A percentile compares a stretch with the other conserved stretches of the same genome.
phyloP scores from a whole-genome alignment of 1,140 invertebrate species.

The Episyrphus balteatus region DNA sequence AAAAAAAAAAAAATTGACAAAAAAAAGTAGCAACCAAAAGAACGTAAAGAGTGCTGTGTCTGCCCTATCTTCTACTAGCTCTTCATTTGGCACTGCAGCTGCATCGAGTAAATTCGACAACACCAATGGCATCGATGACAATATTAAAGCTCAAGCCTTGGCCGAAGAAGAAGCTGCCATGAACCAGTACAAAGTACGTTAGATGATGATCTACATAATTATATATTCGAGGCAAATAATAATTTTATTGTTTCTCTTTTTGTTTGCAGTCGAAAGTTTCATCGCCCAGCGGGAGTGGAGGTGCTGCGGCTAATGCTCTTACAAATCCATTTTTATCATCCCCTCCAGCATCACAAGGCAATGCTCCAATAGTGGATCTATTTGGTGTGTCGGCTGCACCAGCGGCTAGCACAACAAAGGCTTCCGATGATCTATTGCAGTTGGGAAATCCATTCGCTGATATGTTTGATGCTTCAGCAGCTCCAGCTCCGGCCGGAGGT shows the following conservation, averaged over 20 bases:
- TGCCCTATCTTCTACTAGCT: conserved; percentile 78
- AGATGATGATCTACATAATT: background rate
- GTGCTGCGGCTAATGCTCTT: conserved; percentile 44
- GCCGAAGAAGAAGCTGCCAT: conserved; percentile 92
- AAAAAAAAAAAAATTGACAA: conserved; percentile 2
- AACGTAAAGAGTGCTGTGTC: conserved; percentile 83
- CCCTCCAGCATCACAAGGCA: conserved; percentile 46
- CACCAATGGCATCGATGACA: conserved; percentile 72
- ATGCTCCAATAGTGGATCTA: conserved; percentile 58
- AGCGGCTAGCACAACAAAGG: conserved; percentile 44
- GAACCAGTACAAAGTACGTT: conserved; percentile 84
- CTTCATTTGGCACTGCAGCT: conserved; percentile 70
- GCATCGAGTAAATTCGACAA: conserved; percentile 60
- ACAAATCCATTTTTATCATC: conserved; percentile 81
- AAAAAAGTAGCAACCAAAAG: conserved; percentile 57
- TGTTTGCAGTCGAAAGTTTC: conserved; percentile 61
- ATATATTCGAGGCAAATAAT: background rate
- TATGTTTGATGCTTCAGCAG: conserved; percentile 54
- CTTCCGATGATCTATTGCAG: conserved; percentile 81
- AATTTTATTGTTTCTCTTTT: conserved; percentile 20
- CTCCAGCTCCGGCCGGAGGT: conserved; percentile 33
- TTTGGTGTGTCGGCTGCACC: conserved; percentile 50
- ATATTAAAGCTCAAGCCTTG: conserved; percentile 70
- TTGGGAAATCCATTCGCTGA: conserved; percentile 86
- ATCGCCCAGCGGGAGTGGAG: conserved; percentile 47